Evolutionary conservation across 2,113 vertebrate species (phyloP), one percentile per base, ranked within the genome.

Genomic region (Urocolius indicus): DNA sequence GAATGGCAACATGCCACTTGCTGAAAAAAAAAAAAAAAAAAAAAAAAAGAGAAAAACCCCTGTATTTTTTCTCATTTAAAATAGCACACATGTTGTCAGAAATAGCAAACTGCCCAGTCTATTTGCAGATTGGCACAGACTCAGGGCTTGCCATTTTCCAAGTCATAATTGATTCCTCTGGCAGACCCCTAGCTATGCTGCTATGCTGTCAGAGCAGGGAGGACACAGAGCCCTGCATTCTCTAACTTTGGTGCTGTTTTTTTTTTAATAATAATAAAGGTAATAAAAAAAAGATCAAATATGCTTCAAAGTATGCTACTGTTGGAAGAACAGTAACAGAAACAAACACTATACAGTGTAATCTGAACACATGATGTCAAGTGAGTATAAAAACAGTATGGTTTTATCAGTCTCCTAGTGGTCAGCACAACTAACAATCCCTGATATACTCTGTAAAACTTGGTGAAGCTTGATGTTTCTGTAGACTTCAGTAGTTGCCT

Each of bases 331-430:
- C 29, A 57, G 11, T 30, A 87, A 48, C 3, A 23, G 29, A 89
- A 68, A 29, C 17, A 62, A 66, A 57, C 68, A 3, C 7, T 32
- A 0, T 2, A 1, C 1, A 34, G 5, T 7, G 7, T 11, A 59
- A 72, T 30, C 9, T 48, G 74, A 91, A 52, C 13, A 24, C 10
- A 18, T 9, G 8, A 21, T 52, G 10, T 30, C 43, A 41, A 62
- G 12, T 3, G 46, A 41, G 3, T 2, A 1, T 22, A 34, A 61
- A 22, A 23, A 36, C 48, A 75, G 9, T 1, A 5, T 2, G 32
- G 16, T 29, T 61, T 74, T 45, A 29, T 21, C 41, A 65, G 21
- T 13, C 23, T 14, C 21, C 46, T 66, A 24, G n/a, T 38, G 48
- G 6, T 36, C 57, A 57, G 27, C 38, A 78, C 32, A 24, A 6